These are phyloP conservation scores for Diarsia mendica DNA, from an alignment of 2,888 invertebrate genomes.

Conservation along the genomic window DNA sequence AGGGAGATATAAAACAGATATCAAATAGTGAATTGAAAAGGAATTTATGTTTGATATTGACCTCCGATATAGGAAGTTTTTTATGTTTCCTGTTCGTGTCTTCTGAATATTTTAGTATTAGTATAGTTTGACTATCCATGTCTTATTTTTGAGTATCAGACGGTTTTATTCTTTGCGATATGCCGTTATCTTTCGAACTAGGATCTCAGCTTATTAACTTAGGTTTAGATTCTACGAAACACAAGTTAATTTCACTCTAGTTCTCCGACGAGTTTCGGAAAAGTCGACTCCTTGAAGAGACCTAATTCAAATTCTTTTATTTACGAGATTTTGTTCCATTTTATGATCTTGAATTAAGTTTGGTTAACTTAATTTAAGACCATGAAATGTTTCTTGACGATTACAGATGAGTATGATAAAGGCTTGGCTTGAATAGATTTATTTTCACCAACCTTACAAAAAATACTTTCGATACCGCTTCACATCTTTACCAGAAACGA, in stretches of 20 bases:
- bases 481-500: background rate
- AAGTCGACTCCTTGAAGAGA: background rate
- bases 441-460: background rate
- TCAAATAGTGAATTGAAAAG: constrained; percentile 52
- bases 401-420: background rate
- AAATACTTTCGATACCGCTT: background rate
- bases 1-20: constrained; percentile 49
- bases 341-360: too few relatives aligned
- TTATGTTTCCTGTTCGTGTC: constrained; percentile 5
- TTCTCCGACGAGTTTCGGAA: background rate
- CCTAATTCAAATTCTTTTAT: background rate
- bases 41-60: constrained; percentile 29
- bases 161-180: background rate
- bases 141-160: background rate
- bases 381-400: too few relatives aligned
- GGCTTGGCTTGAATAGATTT: background rate
- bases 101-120: background rate
- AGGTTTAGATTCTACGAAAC: background rate
- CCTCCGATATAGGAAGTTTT: constrained; percentile 18
- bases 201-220: background rate
- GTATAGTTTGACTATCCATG: background rate
- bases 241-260: background rate
- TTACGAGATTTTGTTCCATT: too few relatives aligned
- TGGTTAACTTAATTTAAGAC: too few relatives aligned
- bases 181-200: background rate